A percentile compares a stretch with the other conserved stretches of the same genome.
Conservation (phyloP, 2,888 invertebrate species). For the Archips crataeganus region DNA sequence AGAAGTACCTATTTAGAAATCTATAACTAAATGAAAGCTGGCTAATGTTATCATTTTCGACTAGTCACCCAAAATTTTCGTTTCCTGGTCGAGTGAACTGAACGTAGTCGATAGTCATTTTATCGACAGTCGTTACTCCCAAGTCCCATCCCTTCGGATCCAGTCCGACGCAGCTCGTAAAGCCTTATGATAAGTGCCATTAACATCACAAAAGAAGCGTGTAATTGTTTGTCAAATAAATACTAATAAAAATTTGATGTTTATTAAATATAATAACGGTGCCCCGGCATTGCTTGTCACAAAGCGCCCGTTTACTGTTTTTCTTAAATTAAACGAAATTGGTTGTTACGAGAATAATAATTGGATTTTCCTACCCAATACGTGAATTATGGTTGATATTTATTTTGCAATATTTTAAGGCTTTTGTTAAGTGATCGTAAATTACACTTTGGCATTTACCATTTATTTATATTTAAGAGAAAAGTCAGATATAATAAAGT, state of each 20-base stretch:
- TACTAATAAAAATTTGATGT: constrained; percentile 82
- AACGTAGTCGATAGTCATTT: neutral
- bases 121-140: constrained; percentile 44
- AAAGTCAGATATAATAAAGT: neutral
- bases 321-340: constrained; percentile 30
- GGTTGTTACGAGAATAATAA: constrained; percentile 25
- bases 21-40: too few relatives aligned
- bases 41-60: too few relatives aligned
- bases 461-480: neutral
- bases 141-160: constrained; percentile 58
- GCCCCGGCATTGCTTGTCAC: constrained; percentile 25
- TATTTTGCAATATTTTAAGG: constrained; percentile 1
- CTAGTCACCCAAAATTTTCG: too few relatives aligned
- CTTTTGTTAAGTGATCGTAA: neutral
- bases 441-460: neutral
- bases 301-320: constrained; percentile 34
- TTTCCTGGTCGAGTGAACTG: too few relatives aligned
- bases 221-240: constrained; percentile 86
- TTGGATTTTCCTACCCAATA: constrained; percentile 25
- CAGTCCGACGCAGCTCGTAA: constrained; percentile 69
- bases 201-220: constrained; percentile 84
- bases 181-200: constrained; percentile 81
- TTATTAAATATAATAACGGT: constrained; percentile 82
- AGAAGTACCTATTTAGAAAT: too few relatives aligned
- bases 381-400: constrained; percentile 17